These are phyloP conservation scores for Blera fallax DNA, from an alignment of 2,888 invertebrate genomes.

Conservation along the genomic window DNA sequence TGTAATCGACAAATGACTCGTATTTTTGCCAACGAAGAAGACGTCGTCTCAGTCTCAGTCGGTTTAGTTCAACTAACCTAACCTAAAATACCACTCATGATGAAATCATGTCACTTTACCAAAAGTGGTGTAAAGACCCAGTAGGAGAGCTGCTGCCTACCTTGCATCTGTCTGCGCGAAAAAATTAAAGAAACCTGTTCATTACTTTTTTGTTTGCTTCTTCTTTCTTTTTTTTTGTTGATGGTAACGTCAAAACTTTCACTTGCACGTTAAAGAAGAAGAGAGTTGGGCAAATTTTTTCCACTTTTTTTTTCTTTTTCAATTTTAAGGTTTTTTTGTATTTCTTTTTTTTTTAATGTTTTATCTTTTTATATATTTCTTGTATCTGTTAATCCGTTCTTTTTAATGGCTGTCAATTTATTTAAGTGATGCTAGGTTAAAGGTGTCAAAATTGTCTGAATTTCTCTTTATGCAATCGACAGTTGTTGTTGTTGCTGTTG, in stretches of 20 bases:
- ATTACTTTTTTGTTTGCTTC: constrained; percentile 11
- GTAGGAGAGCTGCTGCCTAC: constrained; percentile 45
- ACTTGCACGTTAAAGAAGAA: constrained; percentile 57
- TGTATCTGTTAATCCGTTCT: constrained; percentile 18
- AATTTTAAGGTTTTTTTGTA: not conserved
- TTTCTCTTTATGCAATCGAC: constrained; percentile 63
- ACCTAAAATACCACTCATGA: constrained; percentile 53
- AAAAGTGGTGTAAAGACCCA: constrained; percentile 56
- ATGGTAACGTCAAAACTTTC: constrained; percentile 60
- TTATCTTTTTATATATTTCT: constrained; percentile 14
- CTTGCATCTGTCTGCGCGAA: constrained; percentile 22
- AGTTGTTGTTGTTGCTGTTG: constrained; percentile 4
- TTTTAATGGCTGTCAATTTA: constrained; percentile 43
- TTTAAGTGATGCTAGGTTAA: constrained; percentile 60
- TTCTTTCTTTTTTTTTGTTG: constrained; percentile 25
- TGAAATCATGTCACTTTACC: constrained; percentile 68
- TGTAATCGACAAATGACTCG: constrained; percentile 7
- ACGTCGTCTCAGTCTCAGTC: not conserved
- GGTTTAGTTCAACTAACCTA: constrained; percentile 36
- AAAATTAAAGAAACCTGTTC: constrained; percentile 53
- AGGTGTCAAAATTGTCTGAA: constrained; percentile 62
- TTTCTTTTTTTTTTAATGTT: constrained; percentile 3
- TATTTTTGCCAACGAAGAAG: constrained; percentile 3
- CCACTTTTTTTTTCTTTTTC: not conserved
- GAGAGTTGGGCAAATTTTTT: constrained; percentile 49